A percentile compares a stretch with the other conserved stretches of the same genome.
These are phyloP conservation scores for Pantherophis vulpinus DNA, from an alignment of 2,797 vertebrate species.

Conservation along the genomic window DNA sequence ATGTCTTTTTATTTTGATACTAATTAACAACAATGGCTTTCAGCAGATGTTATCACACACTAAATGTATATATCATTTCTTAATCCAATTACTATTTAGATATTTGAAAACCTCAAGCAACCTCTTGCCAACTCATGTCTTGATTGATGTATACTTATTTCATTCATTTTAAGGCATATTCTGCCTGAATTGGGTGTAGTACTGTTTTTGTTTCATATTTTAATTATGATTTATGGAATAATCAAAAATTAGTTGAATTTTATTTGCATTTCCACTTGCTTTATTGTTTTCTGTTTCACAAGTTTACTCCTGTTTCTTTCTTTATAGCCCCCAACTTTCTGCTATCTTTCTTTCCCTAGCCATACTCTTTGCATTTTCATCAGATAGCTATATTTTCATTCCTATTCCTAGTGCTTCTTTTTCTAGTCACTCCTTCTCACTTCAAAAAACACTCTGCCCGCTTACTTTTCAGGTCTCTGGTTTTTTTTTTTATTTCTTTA, in stretches of 20 bases:
- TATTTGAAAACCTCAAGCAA: not conserved
- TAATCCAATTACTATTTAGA: slow-evolving; percentile 9
- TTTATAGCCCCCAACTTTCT: not conserved
- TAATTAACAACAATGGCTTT: slow-evolving; percentile 33
- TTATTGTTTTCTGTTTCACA: not conserved
- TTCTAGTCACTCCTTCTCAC: not conserved
- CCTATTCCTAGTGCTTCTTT: not conserved
- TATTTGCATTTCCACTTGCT: not conserved
- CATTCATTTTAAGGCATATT: not conserved
- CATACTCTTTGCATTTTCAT: not conserved
- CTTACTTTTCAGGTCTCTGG: not conserved
- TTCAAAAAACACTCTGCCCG: not conserved
- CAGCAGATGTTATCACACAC: slow-evolving; percentile 25
- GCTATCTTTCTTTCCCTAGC: not conserved
- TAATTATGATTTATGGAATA: not conserved
- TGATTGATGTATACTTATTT: not conserved
- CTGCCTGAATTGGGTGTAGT: not conserved
- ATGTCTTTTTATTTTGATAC: not conserved
- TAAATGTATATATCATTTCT: slow-evolving; percentile 39
- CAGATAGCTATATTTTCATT: not conserved
- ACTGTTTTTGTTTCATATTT: not conserved
- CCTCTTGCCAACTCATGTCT: not conserved
- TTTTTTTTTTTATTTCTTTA: no score
- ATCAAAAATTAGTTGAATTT: not conserved
- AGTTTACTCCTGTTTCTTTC: not conserved